Base-by-base conservation (phyloP, 2,888 invertebrate genomes). In the Furcula furcula region DNA sequence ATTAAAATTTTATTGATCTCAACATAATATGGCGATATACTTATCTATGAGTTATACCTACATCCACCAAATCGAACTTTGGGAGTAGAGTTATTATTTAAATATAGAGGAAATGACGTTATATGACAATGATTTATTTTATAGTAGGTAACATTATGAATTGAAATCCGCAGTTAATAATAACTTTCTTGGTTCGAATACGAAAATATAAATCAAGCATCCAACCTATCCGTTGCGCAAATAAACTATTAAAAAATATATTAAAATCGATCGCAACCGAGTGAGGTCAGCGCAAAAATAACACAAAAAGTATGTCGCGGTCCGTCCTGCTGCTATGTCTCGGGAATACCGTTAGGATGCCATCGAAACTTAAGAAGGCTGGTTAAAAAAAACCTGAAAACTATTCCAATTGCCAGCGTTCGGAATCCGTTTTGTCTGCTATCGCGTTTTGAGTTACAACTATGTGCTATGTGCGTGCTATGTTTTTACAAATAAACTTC, bases 361-460 rank as follows among this genome's bases (percentile, higher is more conserved):
- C 85, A 70, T 69, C 68, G 61, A 64, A 63, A 66, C 71, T 69
- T 67, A 77, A 85, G 80, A 79, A 65, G 65, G 62, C 61, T 58
- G 46, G 48, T 55, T 66, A 71, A 81, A 78, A 73, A 75, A 72
- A 65, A n/a, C n/a, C 65, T 65, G 66, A 74, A 82, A 87, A 86
- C 87, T 88, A 88, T 88, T 84, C 85, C 86, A 88, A 88, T 87
- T 87, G 88, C 82, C 86, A 82, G 81, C 72, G 74, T 79, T 69
- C 45, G 84, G 87, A 87, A 88, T 88, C 72, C 85, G 76, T 86
- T 87, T 86, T 86, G 85, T 78, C 73, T 79, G 79, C 75, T 64
- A 69, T 73, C 68, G 69, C 62, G 70, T 70, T 73, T 69, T 66
- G 56, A n/a, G n/a, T n/a, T n/a, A n/a, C n/a, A n/a, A n/a, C 45